These are phyloP conservation scores for Unio pictorum DNA, from an alignment of 2,888 invertebrate genomes.

Conservation along the genomic window DNA sequence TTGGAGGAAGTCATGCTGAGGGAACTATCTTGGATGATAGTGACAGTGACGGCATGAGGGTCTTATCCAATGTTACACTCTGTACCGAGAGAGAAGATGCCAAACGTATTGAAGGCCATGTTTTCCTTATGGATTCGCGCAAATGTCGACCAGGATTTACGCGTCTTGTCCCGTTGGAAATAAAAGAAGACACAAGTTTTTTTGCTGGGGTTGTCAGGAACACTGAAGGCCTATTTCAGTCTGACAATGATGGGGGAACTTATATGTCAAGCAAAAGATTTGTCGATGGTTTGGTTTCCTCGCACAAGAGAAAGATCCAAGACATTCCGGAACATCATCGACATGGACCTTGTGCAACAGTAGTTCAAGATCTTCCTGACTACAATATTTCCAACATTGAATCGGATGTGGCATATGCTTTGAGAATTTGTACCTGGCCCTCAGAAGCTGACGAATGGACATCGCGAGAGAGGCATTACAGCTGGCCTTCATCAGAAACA, in stretches of 20 bases:
- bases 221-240: no score
- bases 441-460: slow-evolving; percentile 11
- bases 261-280: slow-evolving; percentile 12
- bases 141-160: slow-evolving; percentile 10
- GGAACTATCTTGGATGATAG: slow-evolving; percentile 10
- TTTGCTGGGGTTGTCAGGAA: no score
- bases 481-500: slow-evolving; percentile 7
- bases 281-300: neutral
- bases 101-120: neutral
- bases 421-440: slow-evolving; percentile 9
- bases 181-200: neutral
- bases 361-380: neutral
- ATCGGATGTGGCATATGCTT: slow-evolving; percentile 8
- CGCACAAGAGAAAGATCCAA: neutral
- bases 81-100: no score
- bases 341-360: slow-evolving; percentile 10
- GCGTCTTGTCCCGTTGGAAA: neutral
- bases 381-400: neutral
- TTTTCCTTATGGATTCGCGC: slow-evolving; percentile 2
- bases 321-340: neutral
- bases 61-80: no score
- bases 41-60: slow-evolving; percentile 10
- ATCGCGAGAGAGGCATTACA: slow-evolving; percentile 2
- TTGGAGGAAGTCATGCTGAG: slow-evolving; percentile 12
- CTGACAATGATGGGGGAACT: neutral